Evolutionary conservation across 35 echinoderm and acorn worm species (phyloP).

Genomic region (Ophioderma brevispina): DNA sequence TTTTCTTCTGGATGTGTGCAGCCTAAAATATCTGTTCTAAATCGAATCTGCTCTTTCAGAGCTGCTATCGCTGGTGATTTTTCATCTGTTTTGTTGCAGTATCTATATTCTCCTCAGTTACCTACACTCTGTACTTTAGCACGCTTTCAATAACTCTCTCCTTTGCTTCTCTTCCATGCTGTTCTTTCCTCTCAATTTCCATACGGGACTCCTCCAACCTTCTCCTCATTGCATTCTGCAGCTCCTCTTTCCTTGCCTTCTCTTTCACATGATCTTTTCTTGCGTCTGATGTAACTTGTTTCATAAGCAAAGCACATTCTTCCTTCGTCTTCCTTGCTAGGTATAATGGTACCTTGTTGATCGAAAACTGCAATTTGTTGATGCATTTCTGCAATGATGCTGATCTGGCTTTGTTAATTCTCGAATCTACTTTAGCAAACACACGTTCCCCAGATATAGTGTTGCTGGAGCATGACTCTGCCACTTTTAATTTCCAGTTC

Average conservation of each 20-base stretch:
- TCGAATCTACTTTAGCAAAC: too few relatives aligned
- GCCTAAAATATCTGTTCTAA: not conserved
- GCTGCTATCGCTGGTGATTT: not conserved
- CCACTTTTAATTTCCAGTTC: too few relatives aligned
- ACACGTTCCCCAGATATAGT: too few relatives aligned
- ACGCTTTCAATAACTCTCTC: not conserved
- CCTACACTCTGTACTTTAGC: not conserved
- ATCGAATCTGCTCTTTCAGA: not conserved
- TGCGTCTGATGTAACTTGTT: not conserved
- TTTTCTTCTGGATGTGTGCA: not conserved
- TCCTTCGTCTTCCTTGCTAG: not conserved
- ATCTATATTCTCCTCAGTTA: not conserved
- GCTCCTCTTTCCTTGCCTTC: not conserved
- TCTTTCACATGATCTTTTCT: not conserved
- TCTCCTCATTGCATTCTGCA: not conserved
- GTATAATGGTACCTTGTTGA: not conserved
- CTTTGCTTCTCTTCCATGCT: not conserved
- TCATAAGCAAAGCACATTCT: not conserved
- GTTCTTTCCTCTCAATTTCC: not conserved
- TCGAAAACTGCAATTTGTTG: not conserved
- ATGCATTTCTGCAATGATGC: slow-evolving; percentile 4
- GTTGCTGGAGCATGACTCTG: too few relatives aligned
- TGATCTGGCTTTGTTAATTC: slow-evolving; percentile 2
- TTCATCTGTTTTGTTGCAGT: not conserved
- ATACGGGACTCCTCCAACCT: not conserved